A percentile compares a stretch with the other conserved stretches of the same genome.
phyloP scores from a whole-genome alignment of 2,797 vertebrate genomes.

The Halcyon chelicuti region DNA sequence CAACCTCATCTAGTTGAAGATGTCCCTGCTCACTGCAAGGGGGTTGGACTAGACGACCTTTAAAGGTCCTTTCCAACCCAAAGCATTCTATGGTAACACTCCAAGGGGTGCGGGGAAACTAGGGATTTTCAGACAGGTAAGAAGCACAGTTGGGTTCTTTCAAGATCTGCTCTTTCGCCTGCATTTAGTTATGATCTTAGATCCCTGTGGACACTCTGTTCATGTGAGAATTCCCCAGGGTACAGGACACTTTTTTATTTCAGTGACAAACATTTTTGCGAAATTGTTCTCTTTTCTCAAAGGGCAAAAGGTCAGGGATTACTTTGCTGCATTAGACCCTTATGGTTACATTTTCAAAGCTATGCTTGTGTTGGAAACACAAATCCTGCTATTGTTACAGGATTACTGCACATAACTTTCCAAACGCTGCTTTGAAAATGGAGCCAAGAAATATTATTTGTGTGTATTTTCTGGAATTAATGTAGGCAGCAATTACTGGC shows the following conservation, averaged over 20 bases:
- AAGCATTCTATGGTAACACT: neutral
- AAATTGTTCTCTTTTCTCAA: constrained; percentile 28
- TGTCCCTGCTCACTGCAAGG: neutral
- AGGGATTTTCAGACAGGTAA: neutral
- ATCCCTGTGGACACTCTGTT: neutral
- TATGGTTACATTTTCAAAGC: constrained; percentile 67
- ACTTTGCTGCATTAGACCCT: constrained; percentile 51
- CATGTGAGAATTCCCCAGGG: constrained; percentile 17
- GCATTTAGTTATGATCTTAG: constrained; percentile 13
- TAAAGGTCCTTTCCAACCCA: neutral
- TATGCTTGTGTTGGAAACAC: constrained; percentile 50
- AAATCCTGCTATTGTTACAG: constrained; percentile 73
- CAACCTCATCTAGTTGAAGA: neutral
- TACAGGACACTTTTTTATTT: neutral
- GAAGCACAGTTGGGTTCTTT: neutral
- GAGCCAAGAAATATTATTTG: constrained; percentile 72
- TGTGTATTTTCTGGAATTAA: constrained; percentile 68
- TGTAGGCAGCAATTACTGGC: constrained; percentile 55
- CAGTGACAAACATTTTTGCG: neutral
- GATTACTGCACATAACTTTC: constrained; percentile 72
- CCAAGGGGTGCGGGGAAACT: neutral
- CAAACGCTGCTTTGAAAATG: constrained; percentile 66
- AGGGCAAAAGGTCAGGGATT: constrained; percentile 36
- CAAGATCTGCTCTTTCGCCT: neutral
- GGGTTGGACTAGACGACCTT: neutral